Percentiles rank a stretch among this genome's conserved stretches.
Conservation (phyloP, 2,888 invertebrate genomes). For the Leptopilina drosophilae region DNA sequence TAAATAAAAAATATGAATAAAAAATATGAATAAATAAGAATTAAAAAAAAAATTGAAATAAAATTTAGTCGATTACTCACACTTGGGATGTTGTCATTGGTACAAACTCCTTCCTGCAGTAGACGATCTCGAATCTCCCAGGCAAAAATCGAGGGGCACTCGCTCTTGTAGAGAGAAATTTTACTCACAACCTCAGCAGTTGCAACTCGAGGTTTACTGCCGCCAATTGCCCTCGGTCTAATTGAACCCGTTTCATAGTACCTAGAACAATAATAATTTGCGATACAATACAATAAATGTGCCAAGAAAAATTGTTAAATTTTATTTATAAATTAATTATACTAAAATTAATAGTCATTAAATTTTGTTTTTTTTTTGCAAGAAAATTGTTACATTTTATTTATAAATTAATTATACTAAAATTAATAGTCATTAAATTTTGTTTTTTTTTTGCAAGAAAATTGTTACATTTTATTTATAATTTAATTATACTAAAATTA, state of each 20-base stretch:
- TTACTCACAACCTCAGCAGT: conserved; percentile 95
- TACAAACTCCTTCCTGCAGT: conserved; percentile 94
- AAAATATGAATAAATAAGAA: no score
- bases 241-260: conserved; percentile 99
- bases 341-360: no score
- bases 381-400: no score
- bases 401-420: no score
- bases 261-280: conserved; percentile 79
- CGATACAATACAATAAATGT: conserved; percentile 71
- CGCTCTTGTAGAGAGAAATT: conserved; percentile 96
- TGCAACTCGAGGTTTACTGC: conserved; percentile 96
- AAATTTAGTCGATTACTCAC: conserved; percentile 83
- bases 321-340: no score
- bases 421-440: no score
- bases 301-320: no score
- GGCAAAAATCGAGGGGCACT: conserved; percentile 98
- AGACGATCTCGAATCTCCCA: conserved; percentile 98
- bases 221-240: conserved; percentile 95
- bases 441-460: no score
- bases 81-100: conserved; percentile 97
- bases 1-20: no score
- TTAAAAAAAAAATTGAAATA: no score
- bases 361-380: no score
- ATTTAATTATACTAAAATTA: background rate
- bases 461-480: background rate